These are phyloP conservation scores for Pseudochromis fuscus DNA, from an alignment of 2,797 vertebrate species.

Conservation along the genomic window DNA sequence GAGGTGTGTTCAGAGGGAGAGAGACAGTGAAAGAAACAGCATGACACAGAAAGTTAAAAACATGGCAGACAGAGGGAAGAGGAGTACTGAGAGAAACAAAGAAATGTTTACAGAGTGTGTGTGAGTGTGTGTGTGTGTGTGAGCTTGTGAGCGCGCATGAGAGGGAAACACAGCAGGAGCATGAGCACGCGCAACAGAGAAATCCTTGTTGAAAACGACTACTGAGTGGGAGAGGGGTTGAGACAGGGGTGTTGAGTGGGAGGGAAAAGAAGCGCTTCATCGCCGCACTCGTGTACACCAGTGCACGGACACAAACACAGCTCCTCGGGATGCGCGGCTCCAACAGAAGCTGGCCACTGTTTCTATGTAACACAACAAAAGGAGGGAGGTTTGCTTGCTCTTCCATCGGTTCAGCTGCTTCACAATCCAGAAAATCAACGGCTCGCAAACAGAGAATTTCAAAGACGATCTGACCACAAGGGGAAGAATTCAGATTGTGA, in stretches of 20 bases:
- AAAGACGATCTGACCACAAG: neutral
- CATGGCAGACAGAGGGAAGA: constrained; percentile 46
- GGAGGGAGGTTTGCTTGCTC: constrained; percentile 23
- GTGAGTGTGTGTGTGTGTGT: constrained; percentile 10
- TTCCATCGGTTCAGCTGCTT: neutral
- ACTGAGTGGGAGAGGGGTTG: constrained; percentile 73
- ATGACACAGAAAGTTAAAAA: constrained; percentile 39
- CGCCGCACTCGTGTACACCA: constrained; percentile 39
- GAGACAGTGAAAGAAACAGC: constrained; percentile 11
- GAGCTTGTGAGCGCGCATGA: constrained; percentile 16
- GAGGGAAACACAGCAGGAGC: constrained; percentile 56
- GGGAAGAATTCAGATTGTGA: constrained; percentile 2
- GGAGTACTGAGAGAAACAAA: constrained; percentile 37
- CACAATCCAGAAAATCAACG: neutral
- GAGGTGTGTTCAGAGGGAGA: constrained; percentile 15
- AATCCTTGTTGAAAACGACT: constrained; percentile 60
- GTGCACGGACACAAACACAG: neutral
- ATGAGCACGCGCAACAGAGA: constrained; percentile 45
- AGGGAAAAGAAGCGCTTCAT: constrained; percentile 58
- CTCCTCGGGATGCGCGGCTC: constrained; percentile 40
- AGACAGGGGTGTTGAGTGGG: constrained; percentile 74
- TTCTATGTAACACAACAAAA: constrained; percentile 51
- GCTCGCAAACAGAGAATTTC: constrained; percentile 1
- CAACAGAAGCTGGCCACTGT: constrained; percentile 42
- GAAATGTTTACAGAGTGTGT: constrained; percentile 35